A percentile compares a stretch with the other conserved stretches of the same genome.
These are phyloP conservation scores for Potorous gilbertii DNA, from an alignment of 2,797 vertebrate genomes.

Conservation along the genomic window DNA sequence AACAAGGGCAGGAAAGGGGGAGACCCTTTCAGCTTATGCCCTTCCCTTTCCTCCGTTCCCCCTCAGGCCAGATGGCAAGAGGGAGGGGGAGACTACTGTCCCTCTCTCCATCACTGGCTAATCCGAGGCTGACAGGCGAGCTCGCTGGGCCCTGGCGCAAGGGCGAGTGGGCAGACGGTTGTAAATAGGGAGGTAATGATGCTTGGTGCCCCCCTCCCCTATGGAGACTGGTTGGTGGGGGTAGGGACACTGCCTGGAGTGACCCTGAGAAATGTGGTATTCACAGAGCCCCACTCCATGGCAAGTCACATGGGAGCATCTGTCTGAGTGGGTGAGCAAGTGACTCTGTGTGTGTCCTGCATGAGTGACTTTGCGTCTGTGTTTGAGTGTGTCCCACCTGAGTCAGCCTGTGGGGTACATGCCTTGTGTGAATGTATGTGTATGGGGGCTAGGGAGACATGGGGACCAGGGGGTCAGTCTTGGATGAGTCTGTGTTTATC, in stretches of 20 bases:
- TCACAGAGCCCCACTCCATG: neutral
- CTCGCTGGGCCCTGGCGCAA: conserved; percentile 8
- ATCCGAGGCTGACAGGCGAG: conserved; percentile 29
- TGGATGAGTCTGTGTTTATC: neutral
- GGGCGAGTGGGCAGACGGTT: conserved; percentile 20
- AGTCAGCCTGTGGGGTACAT: neutral
- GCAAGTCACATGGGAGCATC: neutral
- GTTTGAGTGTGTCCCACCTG: neutral
- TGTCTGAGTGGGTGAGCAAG: neutral
- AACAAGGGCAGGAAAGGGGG: neutral
- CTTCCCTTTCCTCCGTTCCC: neutral
- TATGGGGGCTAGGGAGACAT: too few species aligned
- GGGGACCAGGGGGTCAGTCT: neutral
- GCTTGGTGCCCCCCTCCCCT: conserved; percentile 42
- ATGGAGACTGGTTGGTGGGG: neutral
- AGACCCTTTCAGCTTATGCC: neutral
- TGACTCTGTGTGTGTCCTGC: neutral
- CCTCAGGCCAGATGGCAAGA: conserved; percentile 55
- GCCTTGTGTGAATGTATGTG: too few species aligned
- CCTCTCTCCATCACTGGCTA: conserved; percentile 14
- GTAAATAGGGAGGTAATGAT: conserved; percentile 62
- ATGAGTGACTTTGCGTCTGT: neutral
- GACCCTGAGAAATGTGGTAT: neutral
- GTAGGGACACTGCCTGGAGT: neutral
- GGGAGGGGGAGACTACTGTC: neutral